Percentiles rank a stretch among this genome's conserved stretches.
phyloP scores from a whole-genome alignment of 2,113 vertebrate genomes.

The Rhinopomastus cyanomelas region DNA sequence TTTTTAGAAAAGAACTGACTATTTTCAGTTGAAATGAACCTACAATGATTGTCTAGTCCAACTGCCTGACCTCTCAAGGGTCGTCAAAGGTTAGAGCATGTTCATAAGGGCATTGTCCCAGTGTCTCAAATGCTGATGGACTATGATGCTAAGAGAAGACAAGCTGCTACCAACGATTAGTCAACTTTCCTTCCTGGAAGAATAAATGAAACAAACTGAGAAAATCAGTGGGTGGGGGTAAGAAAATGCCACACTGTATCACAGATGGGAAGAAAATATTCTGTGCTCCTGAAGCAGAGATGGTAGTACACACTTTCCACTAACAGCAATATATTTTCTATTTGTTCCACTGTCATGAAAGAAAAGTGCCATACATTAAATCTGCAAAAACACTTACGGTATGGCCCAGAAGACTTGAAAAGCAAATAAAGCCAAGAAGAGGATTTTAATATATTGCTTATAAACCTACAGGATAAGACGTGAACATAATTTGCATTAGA shows the following conservation, averaged over 20 bases:
- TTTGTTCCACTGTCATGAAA: background rate
- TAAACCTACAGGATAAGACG: background rate
- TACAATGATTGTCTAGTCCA: background rate
- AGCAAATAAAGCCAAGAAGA: background rate
- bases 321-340: background rate
- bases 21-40: background rate
- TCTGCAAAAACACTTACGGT: background rate
- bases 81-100: background rate
- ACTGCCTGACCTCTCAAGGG: background rate
- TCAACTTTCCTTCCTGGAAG: background rate
- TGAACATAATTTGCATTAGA: background rate
- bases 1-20: background rate
- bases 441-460: background rate
- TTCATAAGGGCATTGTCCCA: background rate
- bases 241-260: background rate
- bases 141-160: background rate
- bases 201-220: background rate
- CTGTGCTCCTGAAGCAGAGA: background rate
- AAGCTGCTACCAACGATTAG: background rate
- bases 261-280: background rate
- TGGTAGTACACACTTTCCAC: background rate
- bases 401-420: background rate
- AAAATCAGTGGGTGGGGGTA: background rate
- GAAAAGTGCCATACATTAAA: background rate
- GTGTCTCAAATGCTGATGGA: background rate